Conservation (phyloP, 2,888 invertebrate genomes). For the Pyrrhia umbra region DNA sequence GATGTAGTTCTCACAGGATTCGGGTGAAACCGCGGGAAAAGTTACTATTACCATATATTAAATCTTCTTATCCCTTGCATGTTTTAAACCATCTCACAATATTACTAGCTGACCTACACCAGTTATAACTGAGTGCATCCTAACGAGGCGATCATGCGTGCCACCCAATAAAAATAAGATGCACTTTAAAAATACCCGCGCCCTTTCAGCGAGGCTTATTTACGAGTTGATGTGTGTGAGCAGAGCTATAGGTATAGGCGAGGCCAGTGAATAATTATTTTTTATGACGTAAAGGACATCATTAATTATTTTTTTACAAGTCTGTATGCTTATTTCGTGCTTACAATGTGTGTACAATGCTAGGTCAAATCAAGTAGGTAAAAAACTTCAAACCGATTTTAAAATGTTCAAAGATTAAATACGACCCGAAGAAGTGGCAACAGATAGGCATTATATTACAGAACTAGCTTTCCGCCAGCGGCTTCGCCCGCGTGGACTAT, state of each 20-base stretch:
- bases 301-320: constrained; percentile 19
- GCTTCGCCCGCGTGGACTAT: too few relatives aligned
- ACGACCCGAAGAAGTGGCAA: too few relatives aligned
- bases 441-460: too few relatives aligned
- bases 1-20: too few relatives aligned
- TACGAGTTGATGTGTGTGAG: constrained; percentile 23
- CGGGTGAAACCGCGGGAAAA: too few relatives aligned
- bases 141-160: constrained; percentile 49
- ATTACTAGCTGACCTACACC: constrained; percentile 35
- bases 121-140: constrained; percentile 20
- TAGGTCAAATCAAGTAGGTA: too few relatives aligned
- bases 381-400: too few relatives aligned
- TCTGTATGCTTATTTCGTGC: too few relatives aligned
- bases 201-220: constrained; percentile 52
- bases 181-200: constrained; percentile 46
- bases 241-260: background rate
- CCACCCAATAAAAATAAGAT: constrained; percentile 38
- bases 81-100: constrained; percentile 4
- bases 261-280: constrained; percentile 43
- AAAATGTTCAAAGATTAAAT: too few relatives aligned
- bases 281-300: constrained; percentile 2
- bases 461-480: too few relatives aligned
- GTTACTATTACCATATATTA: background rate
- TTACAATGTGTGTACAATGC: too few relatives aligned
- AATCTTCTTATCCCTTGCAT: background rate